Evolutionary conservation across 2,888 invertebrate genomes (phyloP), one percentile per base, ranked within the genome.

Genomic region (Machimus rusticus): DNA sequence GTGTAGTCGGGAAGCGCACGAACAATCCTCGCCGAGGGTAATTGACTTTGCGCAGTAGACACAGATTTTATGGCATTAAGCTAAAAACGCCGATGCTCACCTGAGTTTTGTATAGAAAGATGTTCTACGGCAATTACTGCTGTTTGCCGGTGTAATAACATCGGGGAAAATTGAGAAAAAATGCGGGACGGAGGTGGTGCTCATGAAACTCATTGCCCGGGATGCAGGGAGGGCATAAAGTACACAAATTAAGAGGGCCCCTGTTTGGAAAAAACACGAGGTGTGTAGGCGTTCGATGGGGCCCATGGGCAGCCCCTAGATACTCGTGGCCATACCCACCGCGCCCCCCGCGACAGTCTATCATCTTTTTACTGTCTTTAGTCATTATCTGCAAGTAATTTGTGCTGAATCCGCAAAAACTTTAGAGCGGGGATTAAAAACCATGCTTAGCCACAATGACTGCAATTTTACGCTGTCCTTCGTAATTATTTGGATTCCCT

Each of bases 381-480:
- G 85, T 74, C 85, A 74, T 85, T 85, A 85, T 85, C 85, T 43
- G 31, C 74, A 74, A 85, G 85, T 74, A 85, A 85, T 85, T 85
- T 85, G 85, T 85, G 85, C 74, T 85, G 85, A 66, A 66, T 66
- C 39, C 43, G 19, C 85, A 85, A 74, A 85, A 85, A 74, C 23
- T 34, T 37, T 39, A 57, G 51, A 82, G 37, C 43, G 8, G 43
- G 57, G 85, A 85, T 85, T 74, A 85, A 85, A 85, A 74, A 74
- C 74, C 82, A 84, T 85, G 43, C 85, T 46, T 31, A 74, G 46
- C 74, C 57, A 85, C 85, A 85, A 85, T 85, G 85, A 85, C 85
- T 85, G 85, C 85, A 85, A 85, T 85, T 85, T 85, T 74, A 85
- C 74, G 85, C 85, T 85, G 85, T 85, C 85, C 85, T 85, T 85